Conservation (phyloP, 2,113 vertebrate genomes). For the Alouatta palliata region DNA sequence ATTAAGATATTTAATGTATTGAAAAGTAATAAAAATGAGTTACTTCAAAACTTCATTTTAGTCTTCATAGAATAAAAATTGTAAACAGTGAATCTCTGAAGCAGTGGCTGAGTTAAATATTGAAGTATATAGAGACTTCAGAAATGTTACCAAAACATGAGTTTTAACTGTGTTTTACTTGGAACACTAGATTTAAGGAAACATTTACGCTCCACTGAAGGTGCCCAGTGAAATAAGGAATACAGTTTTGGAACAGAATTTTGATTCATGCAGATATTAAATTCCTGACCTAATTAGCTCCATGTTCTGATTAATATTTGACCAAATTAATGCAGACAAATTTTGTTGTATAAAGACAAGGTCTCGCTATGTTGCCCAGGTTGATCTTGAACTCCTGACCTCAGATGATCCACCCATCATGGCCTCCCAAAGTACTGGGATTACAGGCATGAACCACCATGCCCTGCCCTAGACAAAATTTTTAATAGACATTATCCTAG, state of each 20-base stretch:
- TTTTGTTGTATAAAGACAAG: not conserved
- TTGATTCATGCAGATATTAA: not conserved
- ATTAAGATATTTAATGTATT: not conserved
- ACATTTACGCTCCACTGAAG: not conserved
- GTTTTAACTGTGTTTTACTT: not conserved
- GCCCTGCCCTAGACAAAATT: not conserved
- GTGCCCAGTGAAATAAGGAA: not conserved
- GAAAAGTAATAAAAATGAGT: not conserved
- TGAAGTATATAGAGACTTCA: not conserved
- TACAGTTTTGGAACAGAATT: slow-evolving; percentile 6
- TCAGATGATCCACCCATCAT: too few species aligned
- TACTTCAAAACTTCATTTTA: not conserved
- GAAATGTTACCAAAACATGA: not conserved
- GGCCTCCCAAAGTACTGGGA: too few species aligned
- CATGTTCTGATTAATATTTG: not conserved
- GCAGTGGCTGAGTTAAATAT: not conserved
- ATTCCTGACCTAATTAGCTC: not conserved
- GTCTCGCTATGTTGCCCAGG: too few species aligned
- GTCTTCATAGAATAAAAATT: not conserved
- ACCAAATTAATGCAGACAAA: not conserved
- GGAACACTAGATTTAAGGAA: not conserved
- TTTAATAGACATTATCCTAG: not conserved
- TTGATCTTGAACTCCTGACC: too few species aligned
- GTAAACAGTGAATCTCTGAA: not conserved
- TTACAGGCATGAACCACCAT: too few species aligned